Base-by-base conservation (phyloP, 2,797 vertebrate genomes). In the Melanotaenia parkinsoni region DNA sequence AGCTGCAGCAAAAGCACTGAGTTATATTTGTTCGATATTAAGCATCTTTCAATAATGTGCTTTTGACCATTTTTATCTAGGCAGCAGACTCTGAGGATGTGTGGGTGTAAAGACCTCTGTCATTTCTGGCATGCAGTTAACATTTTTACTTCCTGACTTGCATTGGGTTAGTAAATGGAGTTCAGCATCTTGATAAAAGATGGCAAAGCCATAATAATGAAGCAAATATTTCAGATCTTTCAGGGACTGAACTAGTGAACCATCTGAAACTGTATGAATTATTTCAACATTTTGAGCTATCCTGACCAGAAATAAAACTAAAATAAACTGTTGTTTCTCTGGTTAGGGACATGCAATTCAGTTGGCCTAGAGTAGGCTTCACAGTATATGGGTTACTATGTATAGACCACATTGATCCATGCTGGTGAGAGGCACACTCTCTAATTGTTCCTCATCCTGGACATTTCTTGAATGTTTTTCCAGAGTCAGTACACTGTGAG, bases 401-500 rank as follows among this genome's bases (percentile, higher is more conserved):
- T 86, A 79, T 85, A 67, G 75, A 75, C 80, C 75, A 80, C 85
- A 92, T 92, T 91, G 91, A 92, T 94, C 88, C 20, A 8, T 33
- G 24, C 30, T 76, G 86, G 81, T 80, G 67, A 78, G 82, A 78
- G 80, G 70, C 82, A 81, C 73, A 43, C 74, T 86, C 83, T 88
- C 72, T 76, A 78, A 71, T 85, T 83, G 72, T 83, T 81, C 83
- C 86, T 85, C 83, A 84, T 78, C 67, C 75, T 77, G 75, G 80
- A 86, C 81, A 84, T 82, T 86, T 87, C 87, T 83, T 89, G 88
- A 88, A 89, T 89, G 88, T 91, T 91, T 89, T 81, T 81, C 81
- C 82, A 79, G 89, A 89, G 91, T 92, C 88, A 89, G 85, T 87
- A 87, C 90, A 87, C 90, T 91, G 60, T 74, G 79, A 84, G 83